phyloP scores from a whole-genome alignment of 1,140 invertebrate species.

The Zaprionus tsacasi region DNA sequence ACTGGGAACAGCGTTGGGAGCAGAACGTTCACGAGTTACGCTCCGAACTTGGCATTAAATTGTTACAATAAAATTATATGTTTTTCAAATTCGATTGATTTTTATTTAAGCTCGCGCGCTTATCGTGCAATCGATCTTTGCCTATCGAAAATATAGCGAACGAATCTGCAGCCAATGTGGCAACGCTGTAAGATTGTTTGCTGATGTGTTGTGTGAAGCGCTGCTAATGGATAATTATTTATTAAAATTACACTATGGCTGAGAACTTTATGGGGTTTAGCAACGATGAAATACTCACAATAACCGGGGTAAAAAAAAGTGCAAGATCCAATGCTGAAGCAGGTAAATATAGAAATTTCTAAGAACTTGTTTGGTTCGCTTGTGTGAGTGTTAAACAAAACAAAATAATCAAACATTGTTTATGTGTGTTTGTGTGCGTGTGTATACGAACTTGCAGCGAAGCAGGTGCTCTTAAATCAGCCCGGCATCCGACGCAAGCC shows the following conservation, averaged over 20 bases:
- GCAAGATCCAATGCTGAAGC: constrained; percentile 43
- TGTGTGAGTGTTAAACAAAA: constrained; percentile 51
- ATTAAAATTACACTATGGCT: constrained; percentile 64
- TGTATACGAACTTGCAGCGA: constrained; percentile 48
- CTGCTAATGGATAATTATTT: constrained; percentile 65
- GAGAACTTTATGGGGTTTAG: constrained; percentile 84
- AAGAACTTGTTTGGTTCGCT: neutral
- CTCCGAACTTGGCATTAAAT: constrained; percentile 89
- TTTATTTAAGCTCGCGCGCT: constrained; percentile 3
- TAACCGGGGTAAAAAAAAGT: constrained; percentile 59
- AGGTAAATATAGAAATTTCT: constrained; percentile 49
- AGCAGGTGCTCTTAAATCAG: constrained; percentile 64
- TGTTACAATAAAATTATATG: constrained; percentile 61
- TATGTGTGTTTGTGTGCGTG: constrained; percentile 40
- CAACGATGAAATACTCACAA: constrained; percentile 84
- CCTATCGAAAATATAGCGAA: constrained; percentile 35
- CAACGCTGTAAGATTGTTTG: constrained; percentile 50
- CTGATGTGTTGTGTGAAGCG: constrained; percentile 59
- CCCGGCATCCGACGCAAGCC: constrained; percentile 80
- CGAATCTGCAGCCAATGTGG: constrained; percentile 25
- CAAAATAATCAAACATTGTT: constrained; percentile 48
- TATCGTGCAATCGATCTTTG: neutral
- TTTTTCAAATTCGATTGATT: constrained; percentile 33
- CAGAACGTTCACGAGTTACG: constrained; percentile 93
- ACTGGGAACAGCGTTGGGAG: constrained; percentile 98